Evolutionary conservation across 1,140 invertebrate genomes (phyloP), one percentile per base, ranked within the genome.

Genomic region (Hycleus phaleratus): DNA sequence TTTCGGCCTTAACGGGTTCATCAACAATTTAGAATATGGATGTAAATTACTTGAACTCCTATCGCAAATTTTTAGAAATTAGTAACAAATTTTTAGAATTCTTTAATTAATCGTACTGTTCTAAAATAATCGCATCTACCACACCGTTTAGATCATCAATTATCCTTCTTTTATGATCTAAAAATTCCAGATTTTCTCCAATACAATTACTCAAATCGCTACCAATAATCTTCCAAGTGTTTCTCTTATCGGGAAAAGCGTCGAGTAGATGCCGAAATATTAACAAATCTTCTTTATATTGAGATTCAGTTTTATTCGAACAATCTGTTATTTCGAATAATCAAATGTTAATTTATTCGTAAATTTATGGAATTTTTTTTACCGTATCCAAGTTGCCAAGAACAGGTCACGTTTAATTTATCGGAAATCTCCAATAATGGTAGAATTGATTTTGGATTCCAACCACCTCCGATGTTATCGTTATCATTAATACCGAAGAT

Each of bases 331-430:
- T 51, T 25, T 40, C 39, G 54, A 63, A 59, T 49, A 50, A 42
- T 44, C 24, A 59, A 52, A 44, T 38, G 10, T 46, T 10, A 32
- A 24, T 18, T 4, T 43, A 39, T 11, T 11, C 11, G 7, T 32
- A 24, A 55, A 59, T 44, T 54, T 38, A 38, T 10, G 3, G 43
- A 47, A n/a, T 2, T 9, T 59, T 50, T 57, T 55, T 67, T 67
- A 86, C 84, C 83, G 65, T 83, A 82, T 38, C 82, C 82, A n/a
- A 86, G 64, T 64, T 85, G 81, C 83, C 82, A 85, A 43, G 75
- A 80, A 6, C 79, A 73, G 26, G 75, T 78, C 48, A 81, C 72
- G 12, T 76, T 75, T 42, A 78, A 75, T 46, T 77, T 75, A 64
- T 84, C 78, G n/a, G 78, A 80, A 8, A 80, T 75, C 1, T 78